Conservation (phyloP, 2,113 vertebrate genomes). For the Helogale parvula region DNA sequence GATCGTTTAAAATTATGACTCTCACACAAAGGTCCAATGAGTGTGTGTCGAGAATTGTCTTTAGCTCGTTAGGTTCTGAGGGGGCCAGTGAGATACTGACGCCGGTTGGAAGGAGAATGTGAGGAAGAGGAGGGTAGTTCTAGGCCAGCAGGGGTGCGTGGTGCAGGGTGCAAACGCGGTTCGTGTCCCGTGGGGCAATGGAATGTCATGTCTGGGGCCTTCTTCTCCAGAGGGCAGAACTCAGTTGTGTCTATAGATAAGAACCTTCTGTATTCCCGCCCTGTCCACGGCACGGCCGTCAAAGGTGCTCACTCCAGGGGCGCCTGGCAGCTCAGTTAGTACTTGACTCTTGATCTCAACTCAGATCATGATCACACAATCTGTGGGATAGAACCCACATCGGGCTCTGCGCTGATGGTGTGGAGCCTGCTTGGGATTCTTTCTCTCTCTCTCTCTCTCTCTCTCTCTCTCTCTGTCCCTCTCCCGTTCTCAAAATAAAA, state of each 20-base stretch:
- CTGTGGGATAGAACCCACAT: too few relatives aligned
- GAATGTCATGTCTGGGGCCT: not conserved
- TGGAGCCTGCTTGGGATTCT: too few relatives aligned
- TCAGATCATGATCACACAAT: too few relatives aligned
- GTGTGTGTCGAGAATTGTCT: not conserved
- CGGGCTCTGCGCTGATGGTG: too few relatives aligned
- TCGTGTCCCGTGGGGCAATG: not conserved
- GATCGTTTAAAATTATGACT: too few relatives aligned
- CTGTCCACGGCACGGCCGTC: not conserved
- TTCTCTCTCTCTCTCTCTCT: too few relatives aligned
- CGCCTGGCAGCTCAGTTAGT: too few relatives aligned
- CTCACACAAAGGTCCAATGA: not conserved
- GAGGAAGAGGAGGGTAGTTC: not conserved
- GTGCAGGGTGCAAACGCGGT: not conserved
- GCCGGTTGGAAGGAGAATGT: not conserved
- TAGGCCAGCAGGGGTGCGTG: not conserved
- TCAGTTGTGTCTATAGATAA: not conserved
- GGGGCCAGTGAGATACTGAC: not conserved
- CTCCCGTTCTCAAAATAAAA: too few relatives aligned
- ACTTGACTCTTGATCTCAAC: too few relatives aligned
- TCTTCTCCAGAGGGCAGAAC: not conserved
- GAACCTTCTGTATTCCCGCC: not conserved
- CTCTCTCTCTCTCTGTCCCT: too few relatives aligned
- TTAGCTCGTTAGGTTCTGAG: not conserved
- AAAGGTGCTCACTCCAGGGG: not conserved